Evolutionary conservation across 2,888 invertebrate genomes (phyloP).

Genomic region (Gnatocerus cornutus): DNA sequence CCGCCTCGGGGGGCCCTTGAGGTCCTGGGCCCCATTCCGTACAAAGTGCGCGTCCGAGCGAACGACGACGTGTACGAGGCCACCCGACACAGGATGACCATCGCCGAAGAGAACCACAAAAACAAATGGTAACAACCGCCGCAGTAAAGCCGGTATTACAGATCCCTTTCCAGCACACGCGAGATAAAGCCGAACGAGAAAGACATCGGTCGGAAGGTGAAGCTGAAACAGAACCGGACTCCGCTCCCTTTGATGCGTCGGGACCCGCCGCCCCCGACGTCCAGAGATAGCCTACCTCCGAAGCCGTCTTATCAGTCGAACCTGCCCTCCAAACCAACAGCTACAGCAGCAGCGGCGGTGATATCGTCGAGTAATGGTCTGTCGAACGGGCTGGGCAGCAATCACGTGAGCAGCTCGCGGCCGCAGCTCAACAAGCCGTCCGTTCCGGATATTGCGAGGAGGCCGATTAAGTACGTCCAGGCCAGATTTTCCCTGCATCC

Average conservation of each 20-base stretch:
- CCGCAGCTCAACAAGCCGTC: slow-evolving; percentile 70
- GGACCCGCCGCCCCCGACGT: slow-evolving; percentile 63
- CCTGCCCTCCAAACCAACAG: slow-evolving; percentile 63
- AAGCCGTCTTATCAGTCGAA: slow-evolving; percentile 68
- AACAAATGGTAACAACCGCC: slow-evolving; percentile 85
- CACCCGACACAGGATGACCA: slow-evolving; percentile 93
- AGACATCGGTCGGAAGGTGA: slow-evolving; percentile 91
- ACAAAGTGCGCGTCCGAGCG: slow-evolving; percentile 93
- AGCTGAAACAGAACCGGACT: slow-evolving; percentile 76
- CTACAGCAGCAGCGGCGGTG: slow-evolving; percentile 53
- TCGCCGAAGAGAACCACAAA: slow-evolving; percentile 93
- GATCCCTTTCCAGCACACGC: slow-evolving; percentile 79
- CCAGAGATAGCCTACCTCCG: slow-evolving; percentile 63
- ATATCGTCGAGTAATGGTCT: slow-evolving; percentile 63
- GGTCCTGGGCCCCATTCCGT: slow-evolving; percentile 88
- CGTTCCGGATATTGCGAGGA: slow-evolving; percentile 80
- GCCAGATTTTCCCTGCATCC: slow-evolving; percentile 25
- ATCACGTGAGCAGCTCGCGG: slow-evolving; percentile 70
- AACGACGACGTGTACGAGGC: slow-evolving; percentile 97
- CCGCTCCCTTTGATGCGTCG: slow-evolving; percentile 57
- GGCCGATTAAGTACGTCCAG: slow-evolving; percentile 78
- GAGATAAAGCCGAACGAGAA: slow-evolving; percentile 94
- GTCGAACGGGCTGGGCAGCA: slow-evolving; percentile 67
- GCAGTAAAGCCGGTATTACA: neutral
- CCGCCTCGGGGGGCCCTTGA: slow-evolving; percentile 76